These are phyloP conservation scores for Bombyx huttoni DNA, from an alignment of 2,888 invertebrate genomes.

Conservation along the genomic window DNA sequence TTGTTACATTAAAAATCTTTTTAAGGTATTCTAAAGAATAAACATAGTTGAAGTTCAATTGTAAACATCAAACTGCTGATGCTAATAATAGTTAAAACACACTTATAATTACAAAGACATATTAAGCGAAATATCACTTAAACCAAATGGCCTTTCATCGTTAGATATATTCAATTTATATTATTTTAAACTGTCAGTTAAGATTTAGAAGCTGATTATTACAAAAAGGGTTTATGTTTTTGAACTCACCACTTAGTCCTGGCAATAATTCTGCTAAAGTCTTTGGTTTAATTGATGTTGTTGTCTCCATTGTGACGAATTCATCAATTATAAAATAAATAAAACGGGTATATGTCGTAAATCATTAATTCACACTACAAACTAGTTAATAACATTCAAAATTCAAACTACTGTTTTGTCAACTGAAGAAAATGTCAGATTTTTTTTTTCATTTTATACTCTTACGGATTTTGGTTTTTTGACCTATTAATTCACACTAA, in stretches of 20 bases:
- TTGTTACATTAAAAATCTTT: too few relatives aligned
- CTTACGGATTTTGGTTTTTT: too few relatives aligned
- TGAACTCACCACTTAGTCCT: conserved; percentile 29
- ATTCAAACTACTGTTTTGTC: conserved; percentile 6
- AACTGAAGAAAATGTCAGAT: conserved; percentile 17
- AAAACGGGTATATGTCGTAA: too few relatives aligned
- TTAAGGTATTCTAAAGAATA: too few relatives aligned
- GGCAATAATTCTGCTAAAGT: conserved; percentile 47
- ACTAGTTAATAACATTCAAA: conserved; percentile 14
- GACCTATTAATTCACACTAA: neutral
- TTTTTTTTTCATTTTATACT: neutral
- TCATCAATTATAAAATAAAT: neutral
- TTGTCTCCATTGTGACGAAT: conserved; percentile 25
- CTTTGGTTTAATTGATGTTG: conserved; percentile 29
- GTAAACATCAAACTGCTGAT: neutral
- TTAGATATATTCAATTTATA: neutral
- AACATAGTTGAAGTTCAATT: too few relatives aligned
- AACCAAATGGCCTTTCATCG: too few relatives aligned
- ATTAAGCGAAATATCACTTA: too few relatives aligned
- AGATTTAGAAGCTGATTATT: neutral
- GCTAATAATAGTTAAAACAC: too few relatives aligned
- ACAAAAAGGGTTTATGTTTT: neutral
- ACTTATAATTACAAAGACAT: too few relatives aligned
- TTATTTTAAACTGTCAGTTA: too few relatives aligned
- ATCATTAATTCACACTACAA: neutral